Conservation (phyloP, 2,888 invertebrate species). For the Eupithecia centaureata region DNA sequence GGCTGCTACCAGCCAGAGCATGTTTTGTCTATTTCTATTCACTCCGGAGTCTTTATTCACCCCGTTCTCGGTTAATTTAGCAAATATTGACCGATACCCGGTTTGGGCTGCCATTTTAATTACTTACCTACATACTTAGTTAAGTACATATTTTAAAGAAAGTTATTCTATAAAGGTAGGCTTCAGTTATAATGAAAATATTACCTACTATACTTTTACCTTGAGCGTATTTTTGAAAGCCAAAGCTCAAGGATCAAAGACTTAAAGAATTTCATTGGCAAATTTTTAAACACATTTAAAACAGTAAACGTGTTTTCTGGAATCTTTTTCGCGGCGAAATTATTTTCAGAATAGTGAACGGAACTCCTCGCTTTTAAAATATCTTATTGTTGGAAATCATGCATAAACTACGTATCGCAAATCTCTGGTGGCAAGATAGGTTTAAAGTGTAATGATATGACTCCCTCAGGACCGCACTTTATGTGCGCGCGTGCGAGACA, state of each 20-base stretch:
- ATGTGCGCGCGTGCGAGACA: constrained; percentile 36
- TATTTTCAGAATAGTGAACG: neutral
- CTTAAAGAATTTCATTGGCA: neutral
- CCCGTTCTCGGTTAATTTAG: neutral
- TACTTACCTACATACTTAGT: neutral
- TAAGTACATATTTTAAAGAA: neutral
- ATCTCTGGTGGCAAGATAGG: neutral
- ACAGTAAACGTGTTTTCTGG: neutral
- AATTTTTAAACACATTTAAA: neutral
- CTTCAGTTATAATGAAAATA: no score
- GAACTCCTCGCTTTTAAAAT: neutral
- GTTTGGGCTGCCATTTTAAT: neutral
- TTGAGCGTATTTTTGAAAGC: neutral
- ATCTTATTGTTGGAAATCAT: neutral
- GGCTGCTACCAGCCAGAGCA: no score
- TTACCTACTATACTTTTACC: neutral
- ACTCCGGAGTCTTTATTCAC: no score
- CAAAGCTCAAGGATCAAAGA: neutral
- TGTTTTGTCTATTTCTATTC: no score
- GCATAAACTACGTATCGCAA: neutral
- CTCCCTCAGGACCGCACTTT: constrained; percentile 42
- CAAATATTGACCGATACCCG: neutral
- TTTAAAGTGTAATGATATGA: constrained; percentile 61
- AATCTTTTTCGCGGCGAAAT: neutral
- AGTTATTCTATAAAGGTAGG: no score